phyloP scores from a whole-genome alignment of 2,113 vertebrate genomes.

The Mionectes macconnelli region DNA sequence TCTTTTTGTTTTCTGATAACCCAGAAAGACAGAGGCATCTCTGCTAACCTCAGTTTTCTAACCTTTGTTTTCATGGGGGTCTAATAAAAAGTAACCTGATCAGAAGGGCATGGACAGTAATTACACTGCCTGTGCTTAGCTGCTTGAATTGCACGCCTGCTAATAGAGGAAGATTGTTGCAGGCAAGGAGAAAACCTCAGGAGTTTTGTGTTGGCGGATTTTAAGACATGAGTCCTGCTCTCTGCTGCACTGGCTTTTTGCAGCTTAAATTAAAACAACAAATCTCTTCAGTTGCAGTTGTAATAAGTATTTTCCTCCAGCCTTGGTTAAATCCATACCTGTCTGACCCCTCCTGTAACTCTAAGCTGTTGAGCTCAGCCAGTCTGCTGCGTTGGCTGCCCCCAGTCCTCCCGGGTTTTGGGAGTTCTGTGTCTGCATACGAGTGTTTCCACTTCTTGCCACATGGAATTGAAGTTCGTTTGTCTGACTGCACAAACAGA shows the following conservation, averaged over 20 bases:
- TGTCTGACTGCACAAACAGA: slow-evolving; percentile 10
- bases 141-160: background rate
- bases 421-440: background rate
- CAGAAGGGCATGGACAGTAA: background rate
- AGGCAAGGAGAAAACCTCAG: background rate
- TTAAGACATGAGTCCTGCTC: background rate
- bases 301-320: background rate
- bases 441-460: background rate
- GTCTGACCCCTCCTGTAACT: background rate
- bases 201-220: background rate
- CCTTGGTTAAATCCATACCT: background rate
- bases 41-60: background rate
- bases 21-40: background rate
- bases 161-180: background rate
- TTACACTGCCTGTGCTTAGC: background rate
- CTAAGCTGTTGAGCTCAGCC: background rate
- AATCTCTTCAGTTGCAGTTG: background rate
- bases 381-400: background rate
- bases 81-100: background rate
- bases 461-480: background rate
- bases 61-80: background rate
- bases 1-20: background rate
- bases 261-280: background rate
- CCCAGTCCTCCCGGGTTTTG: background rate
- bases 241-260: background rate